Evolutionary conservation across 1,140 invertebrate species (phyloP).

Genomic region (Drosophila pallidifrons): DNA sequence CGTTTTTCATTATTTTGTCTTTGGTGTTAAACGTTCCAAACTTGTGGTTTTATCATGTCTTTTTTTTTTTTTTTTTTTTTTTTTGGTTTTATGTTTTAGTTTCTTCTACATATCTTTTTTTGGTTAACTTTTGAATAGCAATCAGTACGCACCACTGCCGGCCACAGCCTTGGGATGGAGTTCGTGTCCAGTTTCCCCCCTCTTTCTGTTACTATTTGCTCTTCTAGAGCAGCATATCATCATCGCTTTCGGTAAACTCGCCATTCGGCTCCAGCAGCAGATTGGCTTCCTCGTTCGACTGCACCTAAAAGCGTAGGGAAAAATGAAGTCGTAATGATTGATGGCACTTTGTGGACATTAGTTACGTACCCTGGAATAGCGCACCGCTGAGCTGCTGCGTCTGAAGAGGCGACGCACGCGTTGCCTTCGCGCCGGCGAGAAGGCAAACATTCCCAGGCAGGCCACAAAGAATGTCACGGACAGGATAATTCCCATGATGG

Average conservation of each 20-base stretch:
- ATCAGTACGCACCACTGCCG: slow-evolving; percentile 45
- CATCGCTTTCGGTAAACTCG: slow-evolving; percentile 81
- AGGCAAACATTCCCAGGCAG: slow-evolving; percentile 74
- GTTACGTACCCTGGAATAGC: slow-evolving; percentile 73
- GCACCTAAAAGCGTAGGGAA: slow-evolving; percentile 54
- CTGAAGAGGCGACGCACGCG: slow-evolving; percentile 70
- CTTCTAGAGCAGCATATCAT: slow-evolving; percentile 80
- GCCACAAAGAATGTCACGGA: slow-evolving; percentile 76
- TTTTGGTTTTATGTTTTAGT: slow-evolving; percentile 61
- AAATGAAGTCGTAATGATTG: slow-evolving; percentile 2
- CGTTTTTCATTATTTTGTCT: slow-evolving; percentile 58
- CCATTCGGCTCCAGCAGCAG: slow-evolving; percentile 78
- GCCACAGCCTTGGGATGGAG: slow-evolving; percentile 5
- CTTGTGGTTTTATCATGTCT: slow-evolving; percentile 53
- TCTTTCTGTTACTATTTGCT: not conserved
- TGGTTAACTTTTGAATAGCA: slow-evolving; percentile 49
- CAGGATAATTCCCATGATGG: slow-evolving; percentile 71
- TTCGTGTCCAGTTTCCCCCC: not conserved
- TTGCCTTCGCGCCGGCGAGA: slow-evolving; percentile 77
- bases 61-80: slow-evolving; percentile 49
- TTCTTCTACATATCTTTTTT: slow-evolving; percentile 23
- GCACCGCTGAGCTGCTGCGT: slow-evolving; percentile 66
- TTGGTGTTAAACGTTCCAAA: slow-evolving; percentile 67
- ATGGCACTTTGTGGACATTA: not conserved
- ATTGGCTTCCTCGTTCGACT: slow-evolving; percentile 80